phyloP scores from a whole-genome alignment of 1,140 invertebrate genomes.

The Anoplolepis gracilipes region DNA sequence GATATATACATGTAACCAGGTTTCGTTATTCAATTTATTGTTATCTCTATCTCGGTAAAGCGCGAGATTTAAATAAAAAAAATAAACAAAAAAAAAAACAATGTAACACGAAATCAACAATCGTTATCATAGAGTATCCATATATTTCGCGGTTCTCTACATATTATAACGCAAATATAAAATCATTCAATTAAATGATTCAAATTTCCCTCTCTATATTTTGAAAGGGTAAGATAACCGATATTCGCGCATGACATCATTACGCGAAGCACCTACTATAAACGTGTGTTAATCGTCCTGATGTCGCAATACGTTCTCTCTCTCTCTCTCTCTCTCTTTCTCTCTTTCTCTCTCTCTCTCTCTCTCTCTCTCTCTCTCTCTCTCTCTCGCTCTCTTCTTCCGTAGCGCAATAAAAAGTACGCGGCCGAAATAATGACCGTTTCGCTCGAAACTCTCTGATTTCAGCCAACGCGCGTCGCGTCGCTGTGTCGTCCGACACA shows the following conservation, averaged over 20 bases:
- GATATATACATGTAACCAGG: too few relatives aligned
- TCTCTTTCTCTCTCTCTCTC: background rate
- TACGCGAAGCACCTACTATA: constrained; percentile 19
- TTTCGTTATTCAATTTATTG: background rate
- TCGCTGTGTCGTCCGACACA: constrained; percentile 10
- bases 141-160: background rate
- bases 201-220: constrained; percentile 4
- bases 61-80: background rate
- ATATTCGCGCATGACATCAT: constrained; percentile 38
- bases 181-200: constrained; percentile 40
- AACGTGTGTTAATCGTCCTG: constrained; percentile 39
- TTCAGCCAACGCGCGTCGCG: constrained; percentile 39
- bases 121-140: background rate
- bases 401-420: constrained; percentile 47
- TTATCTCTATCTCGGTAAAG: background rate
- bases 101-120: background rate
- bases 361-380: background rate
- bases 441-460: background rate
- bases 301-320: constrained; percentile 2
- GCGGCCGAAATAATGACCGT: constrained; percentile 21
- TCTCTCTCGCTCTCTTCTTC: background rate
- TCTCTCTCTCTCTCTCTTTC: background rate
- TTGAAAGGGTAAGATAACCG: background rate
- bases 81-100: too few relatives aligned
- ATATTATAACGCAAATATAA: constrained; percentile 18